These are phyloP conservation scores for Anoplius nigerrimus DNA, from an alignment of 2,888 invertebrate genomes.

Conservation along the genomic window DNA sequence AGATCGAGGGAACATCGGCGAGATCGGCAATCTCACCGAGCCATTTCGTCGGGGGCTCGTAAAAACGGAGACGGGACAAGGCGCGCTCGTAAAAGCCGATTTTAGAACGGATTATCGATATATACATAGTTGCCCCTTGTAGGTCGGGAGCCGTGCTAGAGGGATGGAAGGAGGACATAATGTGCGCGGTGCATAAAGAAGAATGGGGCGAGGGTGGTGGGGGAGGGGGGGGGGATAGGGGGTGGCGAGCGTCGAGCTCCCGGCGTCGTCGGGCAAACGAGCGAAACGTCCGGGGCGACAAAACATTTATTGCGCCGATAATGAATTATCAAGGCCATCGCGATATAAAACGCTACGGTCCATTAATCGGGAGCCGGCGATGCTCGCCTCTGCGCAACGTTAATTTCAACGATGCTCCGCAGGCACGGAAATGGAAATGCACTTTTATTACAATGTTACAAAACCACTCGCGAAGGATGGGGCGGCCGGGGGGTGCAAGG, in stretches of 20 bases:
- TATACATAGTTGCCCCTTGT: too few species aligned
- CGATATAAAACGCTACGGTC: slow-evolving; percentile 33
- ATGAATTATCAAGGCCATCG: slow-evolving; percentile 30
- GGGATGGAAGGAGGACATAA: background rate
- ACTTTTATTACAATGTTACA: slow-evolving; percentile 56
- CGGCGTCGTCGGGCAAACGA: too few species aligned
- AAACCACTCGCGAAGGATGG: slow-evolving; percentile 49
- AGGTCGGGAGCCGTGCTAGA: too few species aligned
- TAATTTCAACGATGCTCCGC: slow-evolving; percentile 38
- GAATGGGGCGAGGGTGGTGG: background rate
- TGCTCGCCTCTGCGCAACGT: slow-evolving; percentile 37
- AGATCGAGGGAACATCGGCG: too few species aligned
- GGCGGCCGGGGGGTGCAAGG: too few species aligned
- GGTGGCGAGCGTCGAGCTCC: background rate
- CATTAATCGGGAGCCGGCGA: slow-evolving; percentile 43
- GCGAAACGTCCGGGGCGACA: background rate
- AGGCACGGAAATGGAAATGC: slow-evolving; percentile 42
- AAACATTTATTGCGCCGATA: slow-evolving; percentile 20
- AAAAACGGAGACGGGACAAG: too few species aligned
- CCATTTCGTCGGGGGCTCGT: too few species aligned
- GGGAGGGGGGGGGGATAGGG: too few species aligned
- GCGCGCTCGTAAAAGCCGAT: too few species aligned
- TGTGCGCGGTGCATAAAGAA: too few species aligned
- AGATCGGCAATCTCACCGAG: too few species aligned
- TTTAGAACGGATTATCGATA: too few species aligned